Evolutionary conservation across 2,113 vertebrate species (phyloP).

Genomic region (Scopus umbretta): DNA sequence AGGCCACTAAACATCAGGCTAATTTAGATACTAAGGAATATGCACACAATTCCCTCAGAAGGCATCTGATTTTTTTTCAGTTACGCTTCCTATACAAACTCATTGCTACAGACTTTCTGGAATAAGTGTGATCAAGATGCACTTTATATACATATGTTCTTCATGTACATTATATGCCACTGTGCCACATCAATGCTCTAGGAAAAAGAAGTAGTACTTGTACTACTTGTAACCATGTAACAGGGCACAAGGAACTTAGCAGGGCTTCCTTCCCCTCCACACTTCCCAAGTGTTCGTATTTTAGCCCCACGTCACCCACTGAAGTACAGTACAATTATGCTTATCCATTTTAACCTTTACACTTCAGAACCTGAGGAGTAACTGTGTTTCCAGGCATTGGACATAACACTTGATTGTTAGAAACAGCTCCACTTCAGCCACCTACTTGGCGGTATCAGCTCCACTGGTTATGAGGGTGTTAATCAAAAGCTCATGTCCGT

Average conservation of each 20-base stretch:
- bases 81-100: background rate
- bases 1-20: background rate
- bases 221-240: rapidly evolving
- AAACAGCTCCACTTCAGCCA: background rate
- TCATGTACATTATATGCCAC: background rate
- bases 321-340: background rate
- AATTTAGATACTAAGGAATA: background rate
- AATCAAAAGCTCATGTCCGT: constrained; percentile 94
- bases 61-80: background rate
- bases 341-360: background rate
- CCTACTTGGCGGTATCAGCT: constrained; percentile 89
- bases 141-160: background rate
- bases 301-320: background rate
- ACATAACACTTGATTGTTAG: background rate
- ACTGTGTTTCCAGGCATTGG: background rate
- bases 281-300: background rate
- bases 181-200: background rate
- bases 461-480: constrained; percentile 94
- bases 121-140: background rate
- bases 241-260: background rate
- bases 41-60: background rate
- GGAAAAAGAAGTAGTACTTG: background rate
- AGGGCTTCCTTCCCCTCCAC: background rate
- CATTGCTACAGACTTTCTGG: background rate
- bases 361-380: background rate